phyloP scores from a whole-genome alignment of 2,113 vertebrate species.

The Tympanuchus pallidicinctus region DNA sequence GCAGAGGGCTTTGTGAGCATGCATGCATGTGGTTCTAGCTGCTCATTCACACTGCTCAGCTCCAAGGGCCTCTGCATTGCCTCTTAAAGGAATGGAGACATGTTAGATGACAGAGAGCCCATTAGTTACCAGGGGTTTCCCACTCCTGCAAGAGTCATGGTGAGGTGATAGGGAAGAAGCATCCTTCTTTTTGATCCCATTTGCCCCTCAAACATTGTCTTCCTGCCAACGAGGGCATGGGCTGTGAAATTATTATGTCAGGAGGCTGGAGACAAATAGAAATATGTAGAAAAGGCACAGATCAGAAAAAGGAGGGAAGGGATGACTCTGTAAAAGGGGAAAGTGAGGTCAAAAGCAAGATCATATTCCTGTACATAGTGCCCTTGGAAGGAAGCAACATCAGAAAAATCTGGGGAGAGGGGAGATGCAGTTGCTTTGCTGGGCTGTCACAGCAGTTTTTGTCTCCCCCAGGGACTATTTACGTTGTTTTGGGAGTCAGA shows the following conservation, averaged over 20 bases:
- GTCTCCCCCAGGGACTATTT: neutral
- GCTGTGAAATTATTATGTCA: neutral
- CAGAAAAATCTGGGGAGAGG: neutral
- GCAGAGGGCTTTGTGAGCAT: neutral
- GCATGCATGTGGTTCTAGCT: neutral
- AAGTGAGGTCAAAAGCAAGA: neutral
- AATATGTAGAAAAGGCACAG: neutral
- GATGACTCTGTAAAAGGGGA: neutral
- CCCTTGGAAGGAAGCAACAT: neutral
- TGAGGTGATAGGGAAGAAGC: neutral
- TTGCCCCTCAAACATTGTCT: neutral
- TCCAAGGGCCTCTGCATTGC: neutral
- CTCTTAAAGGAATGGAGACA: neutral
- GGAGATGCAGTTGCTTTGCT: neutral
- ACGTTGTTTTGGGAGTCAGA: neutral
- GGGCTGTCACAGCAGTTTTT: neutral
- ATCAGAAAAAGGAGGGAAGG: neutral
- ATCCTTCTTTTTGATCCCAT: neutral
- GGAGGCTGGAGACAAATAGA: neutral
- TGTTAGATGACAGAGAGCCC: neutral
- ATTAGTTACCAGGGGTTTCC: neutral
- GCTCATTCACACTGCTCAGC: neutral
- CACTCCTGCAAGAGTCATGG: neutral
- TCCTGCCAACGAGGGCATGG: neutral
- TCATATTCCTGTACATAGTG: neutral